These are phyloP conservation scores for Apaloderma vittatum DNA, from an alignment of 2,113 vertebrate genomes.

Conservation along the genomic window DNA sequence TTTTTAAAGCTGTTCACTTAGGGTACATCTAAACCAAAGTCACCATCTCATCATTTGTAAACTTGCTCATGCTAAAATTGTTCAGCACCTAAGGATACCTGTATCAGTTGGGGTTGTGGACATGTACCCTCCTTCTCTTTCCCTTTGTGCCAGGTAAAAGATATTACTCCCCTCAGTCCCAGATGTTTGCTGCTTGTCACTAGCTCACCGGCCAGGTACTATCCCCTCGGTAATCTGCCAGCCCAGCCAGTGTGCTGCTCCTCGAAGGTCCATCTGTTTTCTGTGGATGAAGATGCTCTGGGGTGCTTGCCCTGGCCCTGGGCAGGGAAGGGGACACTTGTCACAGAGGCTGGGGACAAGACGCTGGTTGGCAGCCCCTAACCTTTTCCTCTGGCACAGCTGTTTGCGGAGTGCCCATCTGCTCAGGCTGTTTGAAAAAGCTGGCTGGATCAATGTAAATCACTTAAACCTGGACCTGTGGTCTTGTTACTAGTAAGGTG, in stretches of 20 bases:
- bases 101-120: neutral
- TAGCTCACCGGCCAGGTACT: neutral
- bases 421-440: neutral
- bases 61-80: neutral
- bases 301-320: neutral
- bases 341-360: neutral
- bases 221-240: rapidly evolving
- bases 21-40: neutral
- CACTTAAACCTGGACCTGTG: neutral
- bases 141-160: neutral
- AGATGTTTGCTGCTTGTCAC: neutral
- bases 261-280: rapidly evolving
- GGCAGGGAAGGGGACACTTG: neutral
- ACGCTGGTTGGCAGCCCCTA: neutral
- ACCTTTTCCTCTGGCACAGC: neutral
- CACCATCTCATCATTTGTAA: neutral
- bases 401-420: neutral
- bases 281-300: neutral
- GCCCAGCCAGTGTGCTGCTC: neutral
- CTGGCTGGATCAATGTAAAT: slow-evolving; percentile 38
- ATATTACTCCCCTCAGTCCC: neutral
- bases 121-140: neutral
- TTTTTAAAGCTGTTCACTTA: neutral
- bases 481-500: slow-evolving; percentile 4
- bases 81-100: neutral